Evolutionary conservation across 2,888 invertebrate genomes (phyloP), one percentile per base, ranked within the genome.

Genomic region (Thymelicus sylvestris): DNA sequence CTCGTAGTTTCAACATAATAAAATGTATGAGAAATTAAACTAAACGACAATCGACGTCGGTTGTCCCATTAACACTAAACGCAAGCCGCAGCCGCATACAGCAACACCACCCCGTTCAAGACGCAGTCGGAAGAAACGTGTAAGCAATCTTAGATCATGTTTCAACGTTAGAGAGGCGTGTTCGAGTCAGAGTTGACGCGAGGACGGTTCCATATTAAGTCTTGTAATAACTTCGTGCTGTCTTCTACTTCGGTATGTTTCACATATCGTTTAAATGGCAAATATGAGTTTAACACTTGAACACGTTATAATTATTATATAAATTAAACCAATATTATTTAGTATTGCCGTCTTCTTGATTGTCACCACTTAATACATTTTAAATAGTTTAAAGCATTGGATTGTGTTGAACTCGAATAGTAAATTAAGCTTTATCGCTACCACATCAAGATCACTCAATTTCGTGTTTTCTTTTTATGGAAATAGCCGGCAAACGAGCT

Each of bases 61-160:
- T 1, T 8, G 44, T 19, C 12, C 24, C 31, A 15, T 24, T 55
- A 41, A 55, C 52, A 15, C 19, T 52, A 5, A 41, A 44, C 60
- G 64, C 64, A 39, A 38, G 8, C 7, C 50, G 63, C 64, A 50
- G 38, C 44, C 61, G 62, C 47, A 62, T 13, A 38, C 57, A 10
- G 52, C 66, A 31, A 15, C 8, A 52, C 13, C 48, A 3, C 15
- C 15, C 0, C 15, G 6, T 39, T 41, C 52, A 6, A 66, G 61
- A 61, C 60, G 48, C 50, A 13, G 60, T 60, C 50, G 50, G 59
- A 57, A 60, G 50, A 61, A 60, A 48, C 66, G 60, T 39, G 60
- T 59, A 38, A 59, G 66, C 67, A 41, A 67, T 67, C 50, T 61
- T 19, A 67, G 60, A 60, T 60, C 61, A 52, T 67, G 67, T 67